phyloP scores from a whole-genome alignment of 1,140 invertebrate genomes.

The Eriosoma lanigerum region DNA sequence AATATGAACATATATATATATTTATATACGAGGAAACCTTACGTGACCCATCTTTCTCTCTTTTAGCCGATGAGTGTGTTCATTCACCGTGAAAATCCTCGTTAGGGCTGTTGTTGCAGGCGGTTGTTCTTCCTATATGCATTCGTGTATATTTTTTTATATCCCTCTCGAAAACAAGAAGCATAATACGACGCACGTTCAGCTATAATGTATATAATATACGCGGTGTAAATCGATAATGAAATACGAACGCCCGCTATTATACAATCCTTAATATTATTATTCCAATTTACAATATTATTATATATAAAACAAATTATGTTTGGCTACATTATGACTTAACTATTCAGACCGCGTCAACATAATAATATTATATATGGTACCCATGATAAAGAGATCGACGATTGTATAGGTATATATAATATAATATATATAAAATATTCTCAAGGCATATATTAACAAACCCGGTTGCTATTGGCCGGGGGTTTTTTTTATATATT shows the following conservation, averaged over 20 bases:
- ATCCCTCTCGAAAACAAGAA: not conserved
- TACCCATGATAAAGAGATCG: not conserved
- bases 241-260: not conserved
- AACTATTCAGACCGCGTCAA: too few relatives aligned
- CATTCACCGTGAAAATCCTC: conserved; percentile 25
- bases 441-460: conserved; percentile 15
- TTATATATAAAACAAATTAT: too few relatives aligned
- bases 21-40: conserved; percentile 14
- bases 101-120: not conserved
- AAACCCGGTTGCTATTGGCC: conserved; percentile 3
- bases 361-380: too few relatives aligned
- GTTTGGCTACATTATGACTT: too few relatives aligned
- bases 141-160: not conserved
- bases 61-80: not conserved
- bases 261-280: not conserved
- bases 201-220: too few relatives aligned
- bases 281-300: not conserved
- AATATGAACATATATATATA: too few relatives aligned
- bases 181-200: not conserved
- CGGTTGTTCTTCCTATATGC: not conserved
- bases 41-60: not conserved
- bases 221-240: conserved; percentile 6
- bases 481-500: conserved; percentile 1
- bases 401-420: not conserved
- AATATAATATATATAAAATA: not conserved